Conservation (phyloP, 1,140 invertebrate species). For the Apis mellifera region DNA sequence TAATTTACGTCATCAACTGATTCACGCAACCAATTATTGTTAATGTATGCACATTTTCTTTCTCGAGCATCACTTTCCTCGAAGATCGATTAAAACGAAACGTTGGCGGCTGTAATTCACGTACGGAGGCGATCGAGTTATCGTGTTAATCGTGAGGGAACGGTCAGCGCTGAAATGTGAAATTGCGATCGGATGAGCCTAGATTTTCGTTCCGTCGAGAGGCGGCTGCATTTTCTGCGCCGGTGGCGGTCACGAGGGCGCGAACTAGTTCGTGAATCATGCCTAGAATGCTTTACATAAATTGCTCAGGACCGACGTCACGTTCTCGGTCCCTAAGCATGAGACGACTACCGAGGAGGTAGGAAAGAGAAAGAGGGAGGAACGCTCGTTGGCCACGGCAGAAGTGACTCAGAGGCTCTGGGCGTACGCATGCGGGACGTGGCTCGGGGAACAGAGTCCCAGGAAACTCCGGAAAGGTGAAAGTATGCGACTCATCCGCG, state of each 20-base stretch:
- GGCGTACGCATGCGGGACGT: slow-evolving; percentile 41
- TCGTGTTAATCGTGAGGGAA: neutral
- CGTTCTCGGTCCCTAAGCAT: slow-evolving; percentile 59
- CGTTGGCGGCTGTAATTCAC: too few species aligned
- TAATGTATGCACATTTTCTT: too few species aligned
- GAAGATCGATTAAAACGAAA: too few species aligned
- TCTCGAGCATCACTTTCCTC: too few species aligned
- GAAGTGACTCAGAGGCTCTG: slow-evolving; percentile 59
- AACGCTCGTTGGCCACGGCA: slow-evolving; percentile 48
- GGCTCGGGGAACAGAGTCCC: slow-evolving; percentile 20
- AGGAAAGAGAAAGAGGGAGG: slow-evolving; percentile 28
- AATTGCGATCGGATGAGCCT: slow-evolving; percentile 27
- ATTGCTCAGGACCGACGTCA: slow-evolving; percentile 77
- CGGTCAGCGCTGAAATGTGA: neutral
- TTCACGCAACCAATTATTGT: too few species aligned
- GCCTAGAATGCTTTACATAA: slow-evolving; percentile 78
- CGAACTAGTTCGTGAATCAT: slow-evolving; percentile 82
- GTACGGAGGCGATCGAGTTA: neutral
- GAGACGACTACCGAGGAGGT: slow-evolving; percentile 21
- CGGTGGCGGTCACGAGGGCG: slow-evolving; percentile 75
- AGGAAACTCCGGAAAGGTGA: slow-evolving; percentile 57
- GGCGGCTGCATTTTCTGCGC: slow-evolving; percentile 69
- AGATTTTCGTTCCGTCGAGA: slow-evolving; percentile 31
- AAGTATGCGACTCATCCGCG: slow-evolving; percentile 56
- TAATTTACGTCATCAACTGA: too few species aligned